Conservation (phyloP, 1,140 invertebrate species). For the Drosophila pachea region DNA sequence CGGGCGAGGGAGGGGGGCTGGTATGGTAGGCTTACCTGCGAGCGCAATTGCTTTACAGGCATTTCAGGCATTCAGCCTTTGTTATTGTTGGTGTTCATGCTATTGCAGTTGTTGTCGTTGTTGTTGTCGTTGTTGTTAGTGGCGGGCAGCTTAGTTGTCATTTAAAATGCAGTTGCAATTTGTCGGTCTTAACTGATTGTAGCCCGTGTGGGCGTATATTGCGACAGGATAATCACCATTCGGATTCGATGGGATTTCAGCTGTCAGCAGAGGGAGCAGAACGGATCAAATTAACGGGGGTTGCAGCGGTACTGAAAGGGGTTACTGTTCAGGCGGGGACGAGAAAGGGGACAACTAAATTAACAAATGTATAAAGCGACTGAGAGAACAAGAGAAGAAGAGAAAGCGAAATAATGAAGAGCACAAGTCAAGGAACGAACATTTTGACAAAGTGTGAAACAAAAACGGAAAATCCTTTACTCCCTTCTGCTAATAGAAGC, state of each 20-base stretch:
- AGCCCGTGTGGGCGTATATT: constrained; percentile 12
- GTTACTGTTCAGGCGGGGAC: neutral
- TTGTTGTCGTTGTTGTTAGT: neutral
- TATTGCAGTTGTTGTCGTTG: constrained; percentile 15
- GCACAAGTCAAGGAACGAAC: too few species aligned
- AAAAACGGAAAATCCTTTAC: too few species aligned
- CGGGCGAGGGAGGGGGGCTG: neutral
- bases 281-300: constrained; percentile 3
- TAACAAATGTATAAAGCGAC: too few species aligned
- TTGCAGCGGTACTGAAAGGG: neutral
- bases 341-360: neutral
- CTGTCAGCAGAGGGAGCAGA: constrained; percentile 4
- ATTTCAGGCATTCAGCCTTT: constrained; percentile 18
- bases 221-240: constrained; percentile 21
- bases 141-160: constrained; percentile 33
- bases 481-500: too few species aligned
- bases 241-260: constrained; percentile 1
- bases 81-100: constrained; percentile 6
- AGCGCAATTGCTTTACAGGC: constrained; percentile 57
- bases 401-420: too few species aligned
- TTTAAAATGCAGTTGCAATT: constrained; percentile 46
- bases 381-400: too few species aligned
- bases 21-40: constrained; percentile 2
- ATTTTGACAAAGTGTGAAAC: too few species aligned
- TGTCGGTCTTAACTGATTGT: constrained; percentile 31